Conservation (phyloP, 2,113 vertebrate species). For the Brachionichthys hirsutus region DNA sequence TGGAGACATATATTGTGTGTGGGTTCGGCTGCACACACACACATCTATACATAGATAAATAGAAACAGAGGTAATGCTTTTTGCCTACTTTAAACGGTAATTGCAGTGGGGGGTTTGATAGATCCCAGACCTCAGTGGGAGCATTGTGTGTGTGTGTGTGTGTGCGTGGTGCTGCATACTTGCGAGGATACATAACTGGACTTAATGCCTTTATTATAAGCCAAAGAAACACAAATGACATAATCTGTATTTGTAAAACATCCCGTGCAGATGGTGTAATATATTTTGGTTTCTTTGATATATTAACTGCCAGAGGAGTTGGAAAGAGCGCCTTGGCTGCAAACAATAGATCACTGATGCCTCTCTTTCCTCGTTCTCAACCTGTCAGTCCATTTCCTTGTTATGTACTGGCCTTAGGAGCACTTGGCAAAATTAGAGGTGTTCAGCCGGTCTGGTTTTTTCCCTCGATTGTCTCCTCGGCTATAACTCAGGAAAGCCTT, state of each 20-base stretch:
- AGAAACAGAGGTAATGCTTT: slow-evolving; percentile 55
- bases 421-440: slow-evolving; percentile 68
- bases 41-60: background rate
- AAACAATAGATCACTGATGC: slow-evolving; percentile 86
- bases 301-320: slow-evolving; percentile 48
- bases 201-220: slow-evolving; percentile 59
- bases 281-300: slow-evolving; percentile 63
- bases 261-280: slow-evolving; percentile 56
- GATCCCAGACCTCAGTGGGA: slow-evolving; percentile 66
- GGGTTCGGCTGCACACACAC: slow-evolving; percentile 4
- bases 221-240: slow-evolving; percentile 54
- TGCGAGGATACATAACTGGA: slow-evolving; percentile 42
- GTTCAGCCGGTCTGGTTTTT: slow-evolving; percentile 55
- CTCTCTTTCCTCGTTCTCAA: slow-evolving; percentile 72
- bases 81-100: slow-evolving; percentile 61
- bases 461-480: slow-evolving; percentile 17
- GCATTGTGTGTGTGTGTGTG: slow-evolving; percentile 11
- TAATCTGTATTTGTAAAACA: slow-evolving; percentile 55
- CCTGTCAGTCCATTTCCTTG: slow-evolving; percentile 73
- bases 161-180: slow-evolving; percentile 20
- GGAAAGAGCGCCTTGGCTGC: slow-evolving; percentile 43
- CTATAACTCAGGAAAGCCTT: slow-evolving; percentile 58
- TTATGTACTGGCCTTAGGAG: slow-evolving; percentile 68
- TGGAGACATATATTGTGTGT: background rate
- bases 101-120: slow-evolving; percentile 64